Evolutionary conservation across 2,113 vertebrate species (phyloP).

Genomic region (Gallinago paraguaiae): DNA sequence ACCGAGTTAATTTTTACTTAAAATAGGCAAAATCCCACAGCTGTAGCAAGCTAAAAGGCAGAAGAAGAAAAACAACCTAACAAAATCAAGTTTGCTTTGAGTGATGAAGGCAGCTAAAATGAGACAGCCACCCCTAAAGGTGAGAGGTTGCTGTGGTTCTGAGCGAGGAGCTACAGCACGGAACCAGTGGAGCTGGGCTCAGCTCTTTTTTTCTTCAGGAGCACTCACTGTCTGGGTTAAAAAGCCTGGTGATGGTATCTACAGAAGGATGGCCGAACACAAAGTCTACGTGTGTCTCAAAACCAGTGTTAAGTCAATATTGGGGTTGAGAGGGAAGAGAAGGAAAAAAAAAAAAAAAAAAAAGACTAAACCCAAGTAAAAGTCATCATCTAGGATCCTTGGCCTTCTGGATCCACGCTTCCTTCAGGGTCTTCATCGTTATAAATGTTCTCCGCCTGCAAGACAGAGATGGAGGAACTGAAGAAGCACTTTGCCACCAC

Average conservation of each 20-base stretch:
- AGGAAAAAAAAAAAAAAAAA: not conserved
- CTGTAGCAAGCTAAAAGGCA: conserved; percentile 33
- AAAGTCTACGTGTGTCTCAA: conserved; percentile 71
- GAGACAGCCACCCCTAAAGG: not conserved
- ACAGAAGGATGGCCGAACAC: conserved; percentile 57
- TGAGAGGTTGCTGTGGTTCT: conserved; percentile 41
- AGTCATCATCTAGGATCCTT: conserved; percentile 76
- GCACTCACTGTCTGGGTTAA: conserved; percentile 28
- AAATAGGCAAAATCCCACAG: conserved; percentile 47
- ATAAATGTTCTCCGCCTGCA: conserved; percentile 98
- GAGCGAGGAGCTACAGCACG: conserved; percentile 6
- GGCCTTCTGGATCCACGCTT: conserved; percentile 92
- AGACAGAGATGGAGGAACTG: not conserved
- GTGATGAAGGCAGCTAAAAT: conserved; percentile 26
- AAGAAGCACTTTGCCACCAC: not conserved
- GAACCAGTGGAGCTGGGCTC: conserved; percentile 11
- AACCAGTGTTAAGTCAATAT: conserved; percentile 77
- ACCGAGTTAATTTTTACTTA: conserved; percentile 22
- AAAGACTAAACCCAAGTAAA: conserved; percentile 40
- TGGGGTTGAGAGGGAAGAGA: conserved; percentile 60
- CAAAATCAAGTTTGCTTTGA: not conserved
- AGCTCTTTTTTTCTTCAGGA: conserved; percentile 26
- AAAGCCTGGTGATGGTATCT: conserved; percentile 40
- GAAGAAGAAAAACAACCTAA: not conserved
- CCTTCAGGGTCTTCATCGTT: conserved; percentile 98